Evolutionary conservation across 1,140 invertebrate species (phyloP).

Genomic region (Melitaea cinxia): DNA sequence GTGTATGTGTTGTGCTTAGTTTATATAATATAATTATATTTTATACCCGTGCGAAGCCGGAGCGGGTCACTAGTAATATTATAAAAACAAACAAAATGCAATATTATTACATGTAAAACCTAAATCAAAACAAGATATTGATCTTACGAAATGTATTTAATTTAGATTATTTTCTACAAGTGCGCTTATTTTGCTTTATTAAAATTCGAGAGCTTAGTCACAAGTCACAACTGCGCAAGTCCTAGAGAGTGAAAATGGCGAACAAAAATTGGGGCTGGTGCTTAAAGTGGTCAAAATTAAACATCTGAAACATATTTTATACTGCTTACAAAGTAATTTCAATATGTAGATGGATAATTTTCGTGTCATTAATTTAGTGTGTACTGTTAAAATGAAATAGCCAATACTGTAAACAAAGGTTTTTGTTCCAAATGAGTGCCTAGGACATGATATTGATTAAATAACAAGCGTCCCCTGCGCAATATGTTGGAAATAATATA

Average conservation of each 20-base stretch:
- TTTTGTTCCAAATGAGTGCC: neutral
- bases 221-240: constrained; percentile 15
- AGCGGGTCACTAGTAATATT: too few relatives aligned
- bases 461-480: constrained; percentile 2
- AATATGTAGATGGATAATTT: neutral
- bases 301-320: constrained; percentile 3
- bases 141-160: neutral
- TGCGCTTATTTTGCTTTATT: neutral
- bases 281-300: constrained; percentile 17
- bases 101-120: too few relatives aligned
- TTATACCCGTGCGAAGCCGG: too few relatives aligned
- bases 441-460: constrained; percentile 8
- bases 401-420: neutral
- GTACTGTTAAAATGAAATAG: neutral
- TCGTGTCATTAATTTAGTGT: constrained; percentile 5
- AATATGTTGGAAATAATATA: constrained; percentile 10
- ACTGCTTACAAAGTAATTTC: neutral
- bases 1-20: too few relatives aligned
- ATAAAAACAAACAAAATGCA: too few relatives aligned
- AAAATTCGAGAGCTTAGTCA: neutral
- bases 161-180: neutral
- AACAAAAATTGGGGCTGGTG: constrained; percentile 11
- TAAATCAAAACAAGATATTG: neutral
- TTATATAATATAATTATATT: too few relatives aligned
- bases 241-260: constrained; percentile 13